Conservation (phyloP, 1,140 invertebrate genomes). For the Drosophila punjabiensis region DNA sequence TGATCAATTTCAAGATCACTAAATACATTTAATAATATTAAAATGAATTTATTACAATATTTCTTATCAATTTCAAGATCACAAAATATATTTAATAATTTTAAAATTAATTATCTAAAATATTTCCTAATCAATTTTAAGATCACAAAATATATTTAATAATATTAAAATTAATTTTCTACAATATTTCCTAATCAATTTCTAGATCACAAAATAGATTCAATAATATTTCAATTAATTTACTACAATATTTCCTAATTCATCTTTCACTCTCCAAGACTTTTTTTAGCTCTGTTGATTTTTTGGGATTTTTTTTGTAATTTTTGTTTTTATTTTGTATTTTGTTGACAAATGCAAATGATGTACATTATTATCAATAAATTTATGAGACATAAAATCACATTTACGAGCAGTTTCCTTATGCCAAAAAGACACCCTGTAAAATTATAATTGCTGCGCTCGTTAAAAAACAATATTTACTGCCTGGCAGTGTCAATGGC, state of each 20-base stretch:
- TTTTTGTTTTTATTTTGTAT: background rate
- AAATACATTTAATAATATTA: too few species aligned
- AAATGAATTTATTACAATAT: too few species aligned
- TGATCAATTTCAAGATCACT: too few species aligned
- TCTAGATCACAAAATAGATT: too few species aligned
- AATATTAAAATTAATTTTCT: too few species aligned
- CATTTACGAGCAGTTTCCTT: slow-evolving; percentile 39
- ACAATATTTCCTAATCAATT: too few species aligned
- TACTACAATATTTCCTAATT: background rate
- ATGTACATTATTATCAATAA: slow-evolving; percentile 22
- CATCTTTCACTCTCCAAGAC: background rate
- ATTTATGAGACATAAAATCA: slow-evolving; percentile 39
- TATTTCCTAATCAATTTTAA: background rate
- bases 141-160: too few species aligned
- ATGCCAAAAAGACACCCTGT: slow-evolving; percentile 11
- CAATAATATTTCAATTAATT: too few species aligned
- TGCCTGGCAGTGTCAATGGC: slow-evolving; percentile 38
- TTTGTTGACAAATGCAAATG: slow-evolving; percentile 24
- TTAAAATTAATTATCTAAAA: background rate
- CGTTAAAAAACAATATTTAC: slow-evolving; percentile 40
- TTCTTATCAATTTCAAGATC: too few species aligned
- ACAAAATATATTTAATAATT: too few species aligned
- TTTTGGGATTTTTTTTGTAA: background rate
- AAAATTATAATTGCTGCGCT: slow-evolving; percentile 25
- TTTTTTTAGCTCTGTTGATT: background rate